Base-by-base conservation (phyloP, 2,797 vertebrate species). In the Ataeniobius toweri region DNA sequence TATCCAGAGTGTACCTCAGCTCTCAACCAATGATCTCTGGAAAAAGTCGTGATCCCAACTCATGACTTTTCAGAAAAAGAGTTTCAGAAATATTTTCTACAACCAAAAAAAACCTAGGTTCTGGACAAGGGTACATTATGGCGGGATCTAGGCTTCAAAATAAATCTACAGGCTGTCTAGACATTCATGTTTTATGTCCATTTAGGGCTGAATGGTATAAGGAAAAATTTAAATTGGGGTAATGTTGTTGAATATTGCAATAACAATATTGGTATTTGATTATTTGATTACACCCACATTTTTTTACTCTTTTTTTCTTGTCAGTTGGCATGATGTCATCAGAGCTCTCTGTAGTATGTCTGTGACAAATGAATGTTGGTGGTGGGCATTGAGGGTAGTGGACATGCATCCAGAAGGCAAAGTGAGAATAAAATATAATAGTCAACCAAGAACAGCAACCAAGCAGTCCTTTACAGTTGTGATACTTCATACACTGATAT, bases 401-500 rank as follows among this genome's bases (percentile, higher is more conserved):
- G 28, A 18, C 36, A 6, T 1, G 20, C 63, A 67, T 6, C 63
- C 31, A 24, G 41, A 67, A 41, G 7, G 36, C 63, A 67, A 39
- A 68, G 41, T 12, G 41, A 41, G 36, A 24, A 6, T 39, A 41
- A 46, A 68, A 68, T 68, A 68, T 68, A 68, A 68, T 46, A 68
- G 41, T 24, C 20, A n/a, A 6, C 22, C 39, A 68, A 46, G 41
- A 46, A 68, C 46, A 67, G 63, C 24, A 68, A 6, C 65, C 41
- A 68, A n/a, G 65, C 41, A 68, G 22, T 46, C 65, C 22, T 68
- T 67, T n/a, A 68, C 65, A 68, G 41, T 46, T 46, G 9, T 68
- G 39, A n/a, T 41, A 46, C 65, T n/a, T 22, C 10, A 14, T 13
- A 68, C 41, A 46, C 39, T 68, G 65, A 68, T 28, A 68, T 44